These are phyloP conservation scores for Drosophila incognita DNA, from an alignment of 2,888 invertebrate species.

Conservation along the genomic window DNA sequence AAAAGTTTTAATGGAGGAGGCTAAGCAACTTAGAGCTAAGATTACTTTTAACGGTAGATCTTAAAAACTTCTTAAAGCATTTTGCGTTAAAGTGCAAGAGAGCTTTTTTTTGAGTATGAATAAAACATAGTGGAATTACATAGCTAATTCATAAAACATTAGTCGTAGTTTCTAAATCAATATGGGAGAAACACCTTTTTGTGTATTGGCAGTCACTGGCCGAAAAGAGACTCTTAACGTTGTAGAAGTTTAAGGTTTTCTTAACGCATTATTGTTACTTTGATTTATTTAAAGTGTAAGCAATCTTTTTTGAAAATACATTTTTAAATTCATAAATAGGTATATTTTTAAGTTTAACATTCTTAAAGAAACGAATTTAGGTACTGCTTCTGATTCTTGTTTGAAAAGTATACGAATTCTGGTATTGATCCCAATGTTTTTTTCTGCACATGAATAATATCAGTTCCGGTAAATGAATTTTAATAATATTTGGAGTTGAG, in stretches of 20 bases:
- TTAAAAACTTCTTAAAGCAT: not conserved
- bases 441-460: not conserved
- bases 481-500: not conserved
- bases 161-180: not conserved
- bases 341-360: too few relatives aligned
- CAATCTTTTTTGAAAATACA: not conserved
- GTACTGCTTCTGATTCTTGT: not conserved
- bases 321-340: too few relatives aligned
- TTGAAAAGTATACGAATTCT: not conserved
- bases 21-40: conserved; percentile 2
- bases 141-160: not conserved
- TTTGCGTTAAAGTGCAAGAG: not conserved
- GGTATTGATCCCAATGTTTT: not conserved
- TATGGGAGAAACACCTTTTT: not conserved
- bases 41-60: not conserved
- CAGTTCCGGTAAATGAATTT: not conserved
- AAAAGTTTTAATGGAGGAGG: conserved; percentile 22
- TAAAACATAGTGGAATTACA: not conserved
- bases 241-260: not conserved
- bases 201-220: too few relatives aligned
- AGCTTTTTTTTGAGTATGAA: too few relatives aligned
- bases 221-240: not conserved
- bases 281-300: not conserved
- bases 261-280: not conserved
- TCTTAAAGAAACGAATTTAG: not conserved